phyloP scores from a whole-genome alignment of 2,113 vertebrate species.

The Neopipo cinnamomea region DNA sequence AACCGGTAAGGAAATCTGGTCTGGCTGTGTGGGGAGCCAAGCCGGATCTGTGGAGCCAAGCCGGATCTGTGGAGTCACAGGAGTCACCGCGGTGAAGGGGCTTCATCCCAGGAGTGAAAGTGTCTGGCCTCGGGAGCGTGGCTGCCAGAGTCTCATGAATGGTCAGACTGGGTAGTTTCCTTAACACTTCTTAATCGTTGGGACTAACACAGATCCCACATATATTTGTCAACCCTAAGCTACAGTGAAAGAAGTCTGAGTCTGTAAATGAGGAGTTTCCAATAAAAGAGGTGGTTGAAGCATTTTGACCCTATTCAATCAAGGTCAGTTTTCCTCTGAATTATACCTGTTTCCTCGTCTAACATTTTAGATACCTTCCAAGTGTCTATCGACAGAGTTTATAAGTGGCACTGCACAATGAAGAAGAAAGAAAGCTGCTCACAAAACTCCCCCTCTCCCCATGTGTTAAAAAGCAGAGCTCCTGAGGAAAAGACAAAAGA shows the following conservation, averaged over 20 bases:
- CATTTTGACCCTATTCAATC: not conserved
- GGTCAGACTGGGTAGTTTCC: not conserved
- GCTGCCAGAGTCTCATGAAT: accelerated
- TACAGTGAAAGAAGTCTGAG: not conserved
- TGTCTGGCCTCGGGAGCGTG: accelerated
- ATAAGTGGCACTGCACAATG: not conserved
- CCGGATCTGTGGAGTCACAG: accelerated
- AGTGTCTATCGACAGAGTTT: not conserved
- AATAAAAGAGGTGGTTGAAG: constrained; percentile 4
- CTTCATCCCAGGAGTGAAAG: too few relatives aligned
- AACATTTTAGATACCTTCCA: constrained; percentile 14
- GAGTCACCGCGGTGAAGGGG: not conserved
- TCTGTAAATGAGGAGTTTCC: constrained; percentile 6
- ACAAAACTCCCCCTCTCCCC: not conserved
- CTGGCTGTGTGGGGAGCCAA: not conserved
- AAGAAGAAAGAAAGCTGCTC: not conserved
- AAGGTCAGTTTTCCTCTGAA: constrained; percentile 11
- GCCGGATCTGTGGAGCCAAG: accelerated
- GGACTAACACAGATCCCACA: not conserved
- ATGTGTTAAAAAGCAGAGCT: not conserved
- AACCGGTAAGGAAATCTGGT: not conserved
- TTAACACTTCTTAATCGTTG: not conserved
- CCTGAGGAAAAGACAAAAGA: constrained; percentile 5
- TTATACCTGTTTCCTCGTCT: constrained; percentile 13
- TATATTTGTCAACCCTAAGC: not conserved